A percentile compares a stretch with the other conserved stretches of the same genome.
phyloP scores from a whole-genome alignment of 2,113 vertebrate genomes.

The Sclerurus mexicanus region DNA sequence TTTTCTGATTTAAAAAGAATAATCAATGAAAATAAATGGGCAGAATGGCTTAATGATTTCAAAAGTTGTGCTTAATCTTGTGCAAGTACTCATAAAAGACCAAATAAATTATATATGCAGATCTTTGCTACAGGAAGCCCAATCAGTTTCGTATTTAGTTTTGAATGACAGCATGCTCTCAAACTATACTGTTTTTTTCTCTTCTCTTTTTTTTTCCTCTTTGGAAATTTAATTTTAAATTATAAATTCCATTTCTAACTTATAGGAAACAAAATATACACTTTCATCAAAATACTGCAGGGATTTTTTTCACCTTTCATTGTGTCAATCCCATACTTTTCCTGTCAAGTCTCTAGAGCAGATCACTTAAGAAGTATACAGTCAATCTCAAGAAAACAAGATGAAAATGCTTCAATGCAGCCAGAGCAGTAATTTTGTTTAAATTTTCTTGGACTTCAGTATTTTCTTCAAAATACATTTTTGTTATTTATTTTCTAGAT shows the following conservation, averaged over 20 bases:
- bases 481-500: not conserved
- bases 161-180: not conserved
- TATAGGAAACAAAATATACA: not conserved
- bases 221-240: not conserved
- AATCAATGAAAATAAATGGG: not conserved
- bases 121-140: not conserved
- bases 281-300: not conserved
- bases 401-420: not conserved
- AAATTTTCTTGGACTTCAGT: not conserved
- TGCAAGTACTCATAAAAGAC: not conserved
- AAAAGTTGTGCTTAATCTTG: not conserved
- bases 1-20: not conserved
- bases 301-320: not conserved
- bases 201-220: not conserved
- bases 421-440: not conserved
- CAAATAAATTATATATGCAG: not conserved
- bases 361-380: not conserved
- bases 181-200: not conserved
- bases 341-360: not conserved
- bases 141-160: not conserved
- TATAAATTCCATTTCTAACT: not conserved
- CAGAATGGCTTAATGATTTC: not conserved
- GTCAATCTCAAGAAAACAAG: not conserved
- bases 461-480: not conserved
- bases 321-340: not conserved